phyloP scores from a whole-genome alignment of 1,140 invertebrate species.

The Drosophila arawakana region DNA sequence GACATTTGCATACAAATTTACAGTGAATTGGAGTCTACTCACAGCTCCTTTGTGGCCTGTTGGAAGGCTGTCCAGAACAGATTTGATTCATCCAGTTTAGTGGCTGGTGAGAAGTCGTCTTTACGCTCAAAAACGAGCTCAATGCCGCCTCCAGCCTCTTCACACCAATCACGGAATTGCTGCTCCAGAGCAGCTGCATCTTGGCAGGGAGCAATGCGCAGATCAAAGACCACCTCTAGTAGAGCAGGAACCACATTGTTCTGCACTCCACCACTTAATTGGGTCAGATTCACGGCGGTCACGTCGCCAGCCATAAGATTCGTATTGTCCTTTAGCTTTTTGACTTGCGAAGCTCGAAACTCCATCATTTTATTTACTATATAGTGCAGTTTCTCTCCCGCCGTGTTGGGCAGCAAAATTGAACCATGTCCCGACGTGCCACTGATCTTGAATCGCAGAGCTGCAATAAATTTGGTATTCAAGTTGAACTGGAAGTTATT shows the following conservation, averaged over 20 bases:
- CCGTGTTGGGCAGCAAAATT: slow-evolving; percentile 91
- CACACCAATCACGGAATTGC: slow-evolving; percentile 89
- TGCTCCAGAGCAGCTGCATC: slow-evolving; percentile 90
- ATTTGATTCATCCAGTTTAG: slow-evolving; percentile 89
- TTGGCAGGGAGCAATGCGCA: slow-evolving; percentile 88
- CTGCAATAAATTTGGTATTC: slow-evolving; percentile 85
- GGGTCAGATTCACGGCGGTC: slow-evolving; percentile 94
- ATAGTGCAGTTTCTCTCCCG: slow-evolving; percentile 93
- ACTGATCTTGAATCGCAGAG: slow-evolving; percentile 71
- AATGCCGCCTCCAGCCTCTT: slow-evolving; percentile 92
- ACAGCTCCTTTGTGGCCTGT: slow-evolving; percentile 86
- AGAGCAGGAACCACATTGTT: slow-evolving; percentile 95
- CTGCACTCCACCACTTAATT: slow-evolving; percentile 94
- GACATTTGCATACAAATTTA: neutral
- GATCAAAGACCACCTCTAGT: slow-evolving; percentile 91
- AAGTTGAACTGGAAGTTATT: slow-evolving; percentile 89
- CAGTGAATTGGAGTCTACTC: slow-evolving; percentile 49
- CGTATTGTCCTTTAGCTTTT: slow-evolving; percentile 86
- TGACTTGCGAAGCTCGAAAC: slow-evolving; percentile 89
- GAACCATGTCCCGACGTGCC: slow-evolving; percentile 96
- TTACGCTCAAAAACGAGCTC: slow-evolving; percentile 90
- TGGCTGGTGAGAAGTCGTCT: slow-evolving; percentile 87
- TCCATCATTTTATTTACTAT: slow-evolving; percentile 92
- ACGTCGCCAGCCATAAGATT: slow-evolving; percentile 91
- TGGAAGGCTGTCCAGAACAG: slow-evolving; percentile 93